Conservation (phyloP, 2,113 vertebrate species). For the Brachyhypopomus occidentalis region DNA sequence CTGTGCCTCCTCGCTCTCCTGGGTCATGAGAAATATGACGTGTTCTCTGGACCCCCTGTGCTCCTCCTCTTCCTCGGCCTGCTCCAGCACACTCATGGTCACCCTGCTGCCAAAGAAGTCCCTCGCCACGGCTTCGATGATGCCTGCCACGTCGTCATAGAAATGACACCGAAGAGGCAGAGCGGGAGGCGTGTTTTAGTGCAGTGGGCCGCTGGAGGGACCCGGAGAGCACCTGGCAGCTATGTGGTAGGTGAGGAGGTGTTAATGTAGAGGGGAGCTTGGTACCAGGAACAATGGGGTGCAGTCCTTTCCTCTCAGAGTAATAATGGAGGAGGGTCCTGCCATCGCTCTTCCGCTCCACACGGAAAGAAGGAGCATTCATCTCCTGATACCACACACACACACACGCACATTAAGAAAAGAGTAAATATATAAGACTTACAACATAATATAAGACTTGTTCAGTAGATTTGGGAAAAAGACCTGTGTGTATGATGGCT, state of each 20-base stretch:
- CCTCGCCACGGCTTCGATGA: slow-evolving; percentile 74
- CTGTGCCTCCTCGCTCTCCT: slow-evolving; percentile 53
- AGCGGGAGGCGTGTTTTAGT: neutral
- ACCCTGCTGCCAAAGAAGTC: slow-evolving; percentile 77
- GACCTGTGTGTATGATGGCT: no score
- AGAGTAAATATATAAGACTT: no score
- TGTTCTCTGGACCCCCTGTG: slow-evolving; percentile 77
- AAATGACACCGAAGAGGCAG: neutral
- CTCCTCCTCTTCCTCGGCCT: slow-evolving; percentile 72
- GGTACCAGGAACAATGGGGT: slow-evolving; percentile 75
- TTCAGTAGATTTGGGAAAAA: no score
- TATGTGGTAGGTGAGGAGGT: no score
- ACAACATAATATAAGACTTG: no score
- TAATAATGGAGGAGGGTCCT: slow-evolving; percentile 77
- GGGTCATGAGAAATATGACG: slow-evolving; percentile 74
- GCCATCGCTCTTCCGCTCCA: slow-evolving; percentile 69
- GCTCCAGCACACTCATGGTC: slow-evolving; percentile 72
- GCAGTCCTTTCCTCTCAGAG: slow-evolving; percentile 76
- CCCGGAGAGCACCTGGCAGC: no score
- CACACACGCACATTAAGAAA: neutral
- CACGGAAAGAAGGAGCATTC: slow-evolving; percentile 77
- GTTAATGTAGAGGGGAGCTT: neutral
- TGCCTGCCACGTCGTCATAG: slow-evolving; percentile 64
- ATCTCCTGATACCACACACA: slow-evolving; percentile 69
- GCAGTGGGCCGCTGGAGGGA: no score